Evolutionary conservation across 1,140 invertebrate genomes (phyloP).

Genomic region (Arion vulgaris): DNA sequence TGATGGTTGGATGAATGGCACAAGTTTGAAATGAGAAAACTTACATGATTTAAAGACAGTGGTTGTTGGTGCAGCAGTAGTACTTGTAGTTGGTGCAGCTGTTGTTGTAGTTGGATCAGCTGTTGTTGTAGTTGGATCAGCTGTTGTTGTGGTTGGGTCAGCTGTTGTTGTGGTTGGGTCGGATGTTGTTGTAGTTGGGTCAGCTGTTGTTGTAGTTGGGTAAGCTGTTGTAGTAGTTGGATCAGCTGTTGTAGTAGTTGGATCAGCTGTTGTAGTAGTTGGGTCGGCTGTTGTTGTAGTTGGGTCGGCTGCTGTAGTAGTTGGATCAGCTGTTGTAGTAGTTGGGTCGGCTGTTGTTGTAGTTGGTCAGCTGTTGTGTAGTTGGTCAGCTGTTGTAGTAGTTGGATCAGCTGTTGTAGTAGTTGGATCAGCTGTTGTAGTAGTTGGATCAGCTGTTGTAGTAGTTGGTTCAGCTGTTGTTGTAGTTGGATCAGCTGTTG

Average conservation of each 20-base stretch:
- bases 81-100: neutral
- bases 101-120: neutral
- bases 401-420: conserved; percentile 4
- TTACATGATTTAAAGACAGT: too few relatives aligned
- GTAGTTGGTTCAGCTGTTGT: neutral
- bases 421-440: neutral
- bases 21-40: too few relatives aligned
- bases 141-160: neutral
- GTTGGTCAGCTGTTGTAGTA: neutral
- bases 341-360: neutral
- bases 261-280: neutral
- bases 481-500: neutral
- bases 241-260: neutral
- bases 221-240: neutral
- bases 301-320: neutral
- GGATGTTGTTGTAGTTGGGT: neutral
- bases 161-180: neutral
- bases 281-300: neutral
- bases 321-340: conserved; percentile 6
- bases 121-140: neutral
- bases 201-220: neutral
- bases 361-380: neutral
- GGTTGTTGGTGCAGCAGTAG: neutral
- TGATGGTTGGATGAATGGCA: too few relatives aligned
- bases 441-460: neutral